These are phyloP conservation scores for Pollenia angustigena DNA, from an alignment of 2,888 invertebrate species.

Conservation along the genomic window DNA sequence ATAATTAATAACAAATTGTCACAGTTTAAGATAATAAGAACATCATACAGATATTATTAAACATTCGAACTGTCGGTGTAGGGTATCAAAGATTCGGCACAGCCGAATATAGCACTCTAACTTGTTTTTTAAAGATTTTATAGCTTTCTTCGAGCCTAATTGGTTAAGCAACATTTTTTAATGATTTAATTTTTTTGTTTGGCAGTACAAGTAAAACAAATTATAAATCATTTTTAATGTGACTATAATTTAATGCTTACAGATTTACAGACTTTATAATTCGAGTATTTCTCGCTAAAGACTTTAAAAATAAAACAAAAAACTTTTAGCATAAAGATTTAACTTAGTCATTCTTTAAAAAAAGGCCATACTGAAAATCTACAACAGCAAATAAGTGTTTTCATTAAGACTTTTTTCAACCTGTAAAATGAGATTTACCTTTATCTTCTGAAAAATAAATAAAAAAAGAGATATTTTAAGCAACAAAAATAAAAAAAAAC, in stretches of 20 bases:
- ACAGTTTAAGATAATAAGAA: too few species aligned
- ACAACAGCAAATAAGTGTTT: background rate
- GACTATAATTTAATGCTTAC: slow-evolving; percentile 64
- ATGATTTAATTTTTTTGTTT: slow-evolving; percentile 38
- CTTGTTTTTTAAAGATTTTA: slow-evolving; percentile 17
- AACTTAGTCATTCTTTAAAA: slow-evolving; percentile 40
- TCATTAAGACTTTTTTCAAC: slow-evolving; percentile 6
- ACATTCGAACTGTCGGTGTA: too few species aligned
- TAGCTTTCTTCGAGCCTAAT: slow-evolving; percentile 4
- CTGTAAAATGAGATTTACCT: slow-evolving; percentile 53
- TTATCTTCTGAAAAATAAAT: slow-evolving; percentile 64
- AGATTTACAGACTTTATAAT: slow-evolving; percentile 30
- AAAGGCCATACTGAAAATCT: background rate
- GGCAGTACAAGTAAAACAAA: slow-evolving; percentile 1
- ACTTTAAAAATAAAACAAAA: background rate
- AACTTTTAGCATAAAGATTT: slow-evolving; percentile 40
- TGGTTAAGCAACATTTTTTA: slow-evolving; percentile 7
- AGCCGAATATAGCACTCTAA: too few species aligned
- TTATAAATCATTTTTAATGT: slow-evolving; percentile 71
- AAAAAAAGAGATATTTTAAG: slow-evolving; percentile 61
- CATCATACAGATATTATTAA: too few species aligned
- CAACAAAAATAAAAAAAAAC: slow-evolving; percentile 32
- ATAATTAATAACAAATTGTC: too few species aligned
- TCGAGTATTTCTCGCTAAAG: slow-evolving; percentile 7
- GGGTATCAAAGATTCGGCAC: too few species aligned